These are phyloP conservation scores for Heliconius ismenius DNA, from an alignment of 2,888 invertebrate species.

Conservation along the genomic window DNA sequence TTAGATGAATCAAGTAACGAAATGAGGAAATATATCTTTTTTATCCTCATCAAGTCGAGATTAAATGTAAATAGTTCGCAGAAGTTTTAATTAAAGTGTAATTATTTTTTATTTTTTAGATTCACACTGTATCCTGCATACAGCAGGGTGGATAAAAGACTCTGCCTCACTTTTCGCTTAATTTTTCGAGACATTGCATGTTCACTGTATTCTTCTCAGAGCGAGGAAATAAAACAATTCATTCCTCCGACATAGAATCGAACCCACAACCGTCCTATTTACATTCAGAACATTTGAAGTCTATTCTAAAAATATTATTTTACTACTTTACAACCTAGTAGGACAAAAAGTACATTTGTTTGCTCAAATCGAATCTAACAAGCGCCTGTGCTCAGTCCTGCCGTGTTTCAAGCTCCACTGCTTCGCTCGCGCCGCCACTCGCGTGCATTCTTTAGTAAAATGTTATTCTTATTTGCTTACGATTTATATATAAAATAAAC, in stretches of 20 bases:
- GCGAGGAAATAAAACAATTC: neutral
- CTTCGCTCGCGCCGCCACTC: conserved; percentile 17
- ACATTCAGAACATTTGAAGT: no score
- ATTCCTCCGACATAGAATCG: neutral
- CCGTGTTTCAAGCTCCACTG: conserved; percentile 36
- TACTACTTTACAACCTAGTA: neutral
- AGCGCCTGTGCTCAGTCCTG: conserved; percentile 7
- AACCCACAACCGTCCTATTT: neutral
- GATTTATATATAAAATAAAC: neutral
- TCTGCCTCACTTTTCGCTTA: no score
- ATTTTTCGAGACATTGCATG: no score
- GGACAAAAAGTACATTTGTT: conserved; percentile 23
- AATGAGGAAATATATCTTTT: no score
- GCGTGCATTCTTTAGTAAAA: conserved; percentile 14
- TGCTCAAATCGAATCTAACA: conserved; percentile 30
- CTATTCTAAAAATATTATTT: neutral
- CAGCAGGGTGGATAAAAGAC: no score
- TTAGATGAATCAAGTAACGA: no score
- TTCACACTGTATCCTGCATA: no score
- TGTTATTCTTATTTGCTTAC: conserved; percentile 17
- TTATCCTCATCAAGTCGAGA: no score
- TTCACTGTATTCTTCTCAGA: no score
- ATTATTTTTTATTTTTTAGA: no score
- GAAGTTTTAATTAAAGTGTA: no score
- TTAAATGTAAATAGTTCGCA: no score